Conservation (phyloP, 2,888 invertebrate genomes). For the Arrhopalites spinosus region DNA sequence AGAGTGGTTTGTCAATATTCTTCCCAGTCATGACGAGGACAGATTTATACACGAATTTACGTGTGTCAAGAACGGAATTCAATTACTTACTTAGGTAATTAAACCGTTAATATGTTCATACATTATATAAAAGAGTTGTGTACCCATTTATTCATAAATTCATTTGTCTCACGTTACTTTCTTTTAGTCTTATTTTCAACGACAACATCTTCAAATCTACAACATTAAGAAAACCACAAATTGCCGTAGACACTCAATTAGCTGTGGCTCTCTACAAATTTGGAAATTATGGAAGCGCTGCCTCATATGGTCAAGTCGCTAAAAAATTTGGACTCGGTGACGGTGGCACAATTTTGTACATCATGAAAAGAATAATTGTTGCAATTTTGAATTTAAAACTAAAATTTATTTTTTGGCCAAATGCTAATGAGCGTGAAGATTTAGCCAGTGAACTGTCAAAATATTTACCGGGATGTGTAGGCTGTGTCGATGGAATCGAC, state of each 20-base stretch:
- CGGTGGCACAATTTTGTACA: conserved; percentile 16
- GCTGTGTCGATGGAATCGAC: conserved; percentile 33
- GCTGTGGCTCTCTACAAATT: conserved; percentile 30
- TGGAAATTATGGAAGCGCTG: conserved; percentile 12
- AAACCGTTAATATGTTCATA: no score
- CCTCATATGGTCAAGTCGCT: conserved; percentile 10
- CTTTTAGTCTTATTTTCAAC: no score
- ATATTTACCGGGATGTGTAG: conserved; percentile 20
- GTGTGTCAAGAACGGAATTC: no score
- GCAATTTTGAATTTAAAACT: conserved; percentile 18
- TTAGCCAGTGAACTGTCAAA: background rate
- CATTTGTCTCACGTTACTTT: no score
- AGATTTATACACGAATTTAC: background rate
- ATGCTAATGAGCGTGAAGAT: conserved; percentile 4
- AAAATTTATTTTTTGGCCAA: conserved; percentile 26
- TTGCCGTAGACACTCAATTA: conserved; percentile 6
- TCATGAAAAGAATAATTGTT: conserved; percentile 6
- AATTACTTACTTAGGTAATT: no score
- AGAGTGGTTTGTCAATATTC: no score
- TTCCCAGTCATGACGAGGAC: background rate
- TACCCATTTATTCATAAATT: no score
- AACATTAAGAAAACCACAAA: background rate
- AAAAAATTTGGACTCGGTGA: conserved; percentile 27
- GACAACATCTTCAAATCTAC: no score
- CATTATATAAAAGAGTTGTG: no score